Percentiles rank a stretch among this genome's conserved stretches.
These are phyloP conservation scores for Epinotia nisella DNA, from an alignment of 2,888 invertebrate species.

Conservation along the genomic window DNA sequence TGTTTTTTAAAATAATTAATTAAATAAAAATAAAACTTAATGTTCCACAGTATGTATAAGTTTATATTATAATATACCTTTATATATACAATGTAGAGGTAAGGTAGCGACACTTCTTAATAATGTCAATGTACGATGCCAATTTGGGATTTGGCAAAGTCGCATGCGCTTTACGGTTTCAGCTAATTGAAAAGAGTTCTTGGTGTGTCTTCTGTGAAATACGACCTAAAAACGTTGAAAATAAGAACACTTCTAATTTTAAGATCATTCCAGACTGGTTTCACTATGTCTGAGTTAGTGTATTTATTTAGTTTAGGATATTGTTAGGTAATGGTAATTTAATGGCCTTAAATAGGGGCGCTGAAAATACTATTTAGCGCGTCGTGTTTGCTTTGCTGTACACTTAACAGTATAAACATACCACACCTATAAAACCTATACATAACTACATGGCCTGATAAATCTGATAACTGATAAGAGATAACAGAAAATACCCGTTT, in stretches of 20 bases:
- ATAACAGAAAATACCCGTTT: constrained; percentile 21
- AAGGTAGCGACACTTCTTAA: background rate
- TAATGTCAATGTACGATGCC: constrained; percentile 1
- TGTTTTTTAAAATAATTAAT: too few relatives aligned
- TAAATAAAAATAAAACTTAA: background rate
- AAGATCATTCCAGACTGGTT: background rate
- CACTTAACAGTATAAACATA: background rate
- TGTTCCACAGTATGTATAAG: background rate
- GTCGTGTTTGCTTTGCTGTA: background rate
- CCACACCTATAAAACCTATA: background rate
- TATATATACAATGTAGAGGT: too few relatives aligned
- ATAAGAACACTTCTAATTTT: background rate
- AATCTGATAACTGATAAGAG: constrained; percentile 21
- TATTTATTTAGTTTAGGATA: background rate
- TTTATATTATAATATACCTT: background rate
- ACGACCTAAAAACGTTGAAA: background rate
- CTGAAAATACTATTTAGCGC: background rate
- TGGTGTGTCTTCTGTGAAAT: background rate
- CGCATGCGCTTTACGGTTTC: background rate
- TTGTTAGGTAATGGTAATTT: constrained; percentile 1
- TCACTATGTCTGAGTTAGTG: constrained; percentile 2
- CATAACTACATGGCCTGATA: background rate
- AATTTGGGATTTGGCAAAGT: constrained; percentile 14
- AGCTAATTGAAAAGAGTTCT: background rate
- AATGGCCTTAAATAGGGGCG: background rate